Conservation (phyloP, 2,113 vertebrate genomes). For the Holacanthus passer region DNA sequence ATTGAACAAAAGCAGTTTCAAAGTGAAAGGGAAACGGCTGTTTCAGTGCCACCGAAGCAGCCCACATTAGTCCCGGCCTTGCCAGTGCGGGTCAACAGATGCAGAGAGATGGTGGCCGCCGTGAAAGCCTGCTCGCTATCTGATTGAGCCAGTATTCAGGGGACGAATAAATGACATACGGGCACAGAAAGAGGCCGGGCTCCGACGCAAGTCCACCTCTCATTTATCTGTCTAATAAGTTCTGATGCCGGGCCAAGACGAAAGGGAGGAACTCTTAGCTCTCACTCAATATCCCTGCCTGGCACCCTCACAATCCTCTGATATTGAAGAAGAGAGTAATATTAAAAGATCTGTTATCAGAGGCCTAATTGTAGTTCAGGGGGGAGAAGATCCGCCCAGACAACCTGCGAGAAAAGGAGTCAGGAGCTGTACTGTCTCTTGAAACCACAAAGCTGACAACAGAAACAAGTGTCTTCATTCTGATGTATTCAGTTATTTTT, state of each 20-base stretch:
- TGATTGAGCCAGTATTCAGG: constrained; percentile 66
- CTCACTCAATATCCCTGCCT: constrained; percentile 62
- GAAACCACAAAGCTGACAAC: background rate
- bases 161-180: constrained; percentile 57
- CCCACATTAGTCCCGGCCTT: constrained; percentile 14
- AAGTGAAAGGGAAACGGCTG: constrained; percentile 22
- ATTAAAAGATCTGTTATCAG: constrained; percentile 79
- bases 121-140: constrained; percentile 59
- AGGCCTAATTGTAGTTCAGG: constrained; percentile 24
- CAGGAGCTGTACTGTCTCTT: constrained; percentile 12
- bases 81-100: constrained; percentile 52
- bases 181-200: constrained; percentile 40
- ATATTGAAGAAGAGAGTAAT: constrained; percentile 56
- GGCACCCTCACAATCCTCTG: constrained; percentile 52
- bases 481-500: background rate
- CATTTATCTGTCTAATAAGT: constrained; percentile 77
- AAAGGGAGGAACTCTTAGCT: constrained; percentile 58
- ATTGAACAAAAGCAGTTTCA: constrained; percentile 35
- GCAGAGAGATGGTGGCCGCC: constrained; percentile 39
- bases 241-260: constrained; percentile 48
- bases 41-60: constrained; percentile 21
- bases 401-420: constrained; percentile 27
- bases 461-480: constrained; percentile 1
- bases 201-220: constrained; percentile 45
- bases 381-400: constrained; percentile 20